A percentile compares a stretch with the other conserved stretches of the same genome.
Evolutionary conservation across 2,888 invertebrate genomes (phyloP).

Genomic region (Phengaris arion): DNA sequence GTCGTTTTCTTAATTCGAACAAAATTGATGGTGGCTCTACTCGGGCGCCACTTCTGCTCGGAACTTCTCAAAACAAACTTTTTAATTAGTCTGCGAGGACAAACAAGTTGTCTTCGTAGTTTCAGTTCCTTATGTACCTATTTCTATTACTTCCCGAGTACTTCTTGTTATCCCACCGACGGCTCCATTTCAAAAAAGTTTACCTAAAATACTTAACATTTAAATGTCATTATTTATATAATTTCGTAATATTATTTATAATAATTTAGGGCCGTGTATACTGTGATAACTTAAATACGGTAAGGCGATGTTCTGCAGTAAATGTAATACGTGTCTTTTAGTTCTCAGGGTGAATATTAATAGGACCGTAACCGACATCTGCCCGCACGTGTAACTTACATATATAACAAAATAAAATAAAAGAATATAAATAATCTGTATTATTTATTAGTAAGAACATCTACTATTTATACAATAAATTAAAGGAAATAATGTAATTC

Average conservation of each 20-base stretch:
- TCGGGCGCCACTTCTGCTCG: constrained; percentile 62
- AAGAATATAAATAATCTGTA: neutral
- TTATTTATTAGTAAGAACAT: neutral
- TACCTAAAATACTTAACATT: constrained; percentile 1
- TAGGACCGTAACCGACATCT: constrained; percentile 1
- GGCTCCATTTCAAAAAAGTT: constrained; percentile 14
- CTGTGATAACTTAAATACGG: too few relatives aligned
- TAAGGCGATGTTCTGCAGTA: neutral
- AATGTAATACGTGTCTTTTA: constrained; percentile 14
- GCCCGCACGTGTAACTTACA: neutral
- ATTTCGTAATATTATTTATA: neutral
- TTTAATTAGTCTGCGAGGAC: constrained; percentile 78
- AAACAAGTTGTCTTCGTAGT: constrained; percentile 74
- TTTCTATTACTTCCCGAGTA: constrained; percentile 27
- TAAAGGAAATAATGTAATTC: too few relatives aligned
- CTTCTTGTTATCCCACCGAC: constrained; percentile 28
- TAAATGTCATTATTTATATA: neutral
- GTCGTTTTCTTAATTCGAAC: constrained; percentile 53
- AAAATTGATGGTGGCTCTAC: constrained; percentile 60
- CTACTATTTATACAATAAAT: too few relatives aligned
- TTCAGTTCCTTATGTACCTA: constrained; percentile 39
- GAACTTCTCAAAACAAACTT: constrained; percentile 73
- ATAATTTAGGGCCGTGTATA: neutral
- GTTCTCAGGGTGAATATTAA: constrained; percentile 12
- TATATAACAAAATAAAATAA: neutral